Evolutionary conservation across 2,113 vertebrate genomes (phyloP).

Genomic region (Corythoichthys haematopterus): DNA sequence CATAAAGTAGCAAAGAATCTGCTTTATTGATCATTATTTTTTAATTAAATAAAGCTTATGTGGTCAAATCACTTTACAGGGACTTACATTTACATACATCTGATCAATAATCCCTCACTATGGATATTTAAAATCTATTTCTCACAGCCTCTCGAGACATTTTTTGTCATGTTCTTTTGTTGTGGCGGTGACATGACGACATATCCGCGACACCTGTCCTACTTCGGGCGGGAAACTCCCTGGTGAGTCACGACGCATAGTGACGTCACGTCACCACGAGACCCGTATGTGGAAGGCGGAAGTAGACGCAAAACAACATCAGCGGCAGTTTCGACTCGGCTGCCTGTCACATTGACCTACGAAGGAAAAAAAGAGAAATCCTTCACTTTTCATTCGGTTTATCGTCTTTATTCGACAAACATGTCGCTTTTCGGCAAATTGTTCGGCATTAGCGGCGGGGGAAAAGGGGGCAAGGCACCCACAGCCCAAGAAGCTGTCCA

Average conservation of each 20-base stretch:
- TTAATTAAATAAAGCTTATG: no score
- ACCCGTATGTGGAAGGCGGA: constrained; percentile 57
- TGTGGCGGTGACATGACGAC: background rate
- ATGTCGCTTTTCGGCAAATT: constrained; percentile 86
- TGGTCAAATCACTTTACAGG: no score
- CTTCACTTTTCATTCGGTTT: background rate
- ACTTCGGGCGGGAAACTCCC: background rate
- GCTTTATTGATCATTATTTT: no score
- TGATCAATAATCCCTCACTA: no score
- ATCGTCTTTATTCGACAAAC: background rate
- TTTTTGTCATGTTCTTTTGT: background rate
- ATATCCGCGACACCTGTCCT: background rate
- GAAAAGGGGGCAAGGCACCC: constrained; percentile 80
- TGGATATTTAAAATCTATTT: no score
- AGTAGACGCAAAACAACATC: constrained; percentile 51
- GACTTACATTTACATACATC: no score
- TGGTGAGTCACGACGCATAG: constrained; percentile 28
- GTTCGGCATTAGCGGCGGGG: constrained; percentile 81
- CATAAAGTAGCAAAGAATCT: no score
- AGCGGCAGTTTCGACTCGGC: background rate
- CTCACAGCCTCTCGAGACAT: no score
- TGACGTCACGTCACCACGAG: constrained; percentile 68
- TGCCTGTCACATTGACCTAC: no score
- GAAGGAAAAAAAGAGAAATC: background rate
- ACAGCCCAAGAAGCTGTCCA: constrained; percentile 91